Percentiles rank a stretch among this genome's conserved stretches.
These are phyloP conservation scores for Mongoloraphidia duomilia DNA, from an alignment of 2,888 invertebrate species.

Conservation along the genomic window DNA sequence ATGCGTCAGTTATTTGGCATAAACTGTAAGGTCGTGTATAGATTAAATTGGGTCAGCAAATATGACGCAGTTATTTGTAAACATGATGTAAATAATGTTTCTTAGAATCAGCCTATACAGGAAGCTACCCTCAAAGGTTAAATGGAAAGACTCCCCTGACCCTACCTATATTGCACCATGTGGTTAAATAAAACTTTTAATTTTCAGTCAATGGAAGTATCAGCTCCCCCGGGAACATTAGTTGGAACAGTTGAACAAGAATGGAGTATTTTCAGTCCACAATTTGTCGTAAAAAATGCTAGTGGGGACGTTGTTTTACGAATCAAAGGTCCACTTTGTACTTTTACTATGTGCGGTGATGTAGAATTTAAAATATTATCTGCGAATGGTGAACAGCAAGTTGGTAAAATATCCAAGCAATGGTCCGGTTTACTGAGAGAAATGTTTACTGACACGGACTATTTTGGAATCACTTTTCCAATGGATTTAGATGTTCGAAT, in stretches of 20 bases:
- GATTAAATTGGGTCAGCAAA: too few relatives aligned
- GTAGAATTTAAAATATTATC: constrained; percentile 73
- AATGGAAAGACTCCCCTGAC: too few relatives aligned
- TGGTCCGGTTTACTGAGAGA: constrained; percentile 77
- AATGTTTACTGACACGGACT: constrained; percentile 73
- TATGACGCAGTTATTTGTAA: too few relatives aligned
- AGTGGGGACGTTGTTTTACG: constrained; percentile 57
- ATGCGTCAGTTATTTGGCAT: too few relatives aligned
- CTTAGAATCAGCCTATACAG: too few relatives aligned
- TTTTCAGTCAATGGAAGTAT: constrained; percentile 60
- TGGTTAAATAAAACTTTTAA: constrained; percentile 1
- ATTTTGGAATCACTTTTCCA: constrained; percentile 84
- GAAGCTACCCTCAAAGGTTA: too few relatives aligned
- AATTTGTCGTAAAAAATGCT: constrained; percentile 59
- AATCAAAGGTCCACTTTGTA: constrained; percentile 71
- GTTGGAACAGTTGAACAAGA: constrained; percentile 61
- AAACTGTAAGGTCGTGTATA: too few relatives aligned
- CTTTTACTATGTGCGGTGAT: constrained; percentile 65
- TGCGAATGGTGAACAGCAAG: constrained; percentile 56
- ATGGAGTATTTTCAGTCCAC: constrained; percentile 61
- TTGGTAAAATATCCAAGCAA: constrained; percentile 80
- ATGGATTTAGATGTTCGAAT: constrained; percentile 75
- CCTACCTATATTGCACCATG: too few relatives aligned
- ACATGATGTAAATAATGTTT: too few relatives aligned
- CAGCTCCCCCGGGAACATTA: constrained; percentile 52